These are phyloP conservation scores for Psilopogon haemacephalus DNA, from an alignment of 2,113 vertebrate species.

Conservation along the genomic window DNA sequence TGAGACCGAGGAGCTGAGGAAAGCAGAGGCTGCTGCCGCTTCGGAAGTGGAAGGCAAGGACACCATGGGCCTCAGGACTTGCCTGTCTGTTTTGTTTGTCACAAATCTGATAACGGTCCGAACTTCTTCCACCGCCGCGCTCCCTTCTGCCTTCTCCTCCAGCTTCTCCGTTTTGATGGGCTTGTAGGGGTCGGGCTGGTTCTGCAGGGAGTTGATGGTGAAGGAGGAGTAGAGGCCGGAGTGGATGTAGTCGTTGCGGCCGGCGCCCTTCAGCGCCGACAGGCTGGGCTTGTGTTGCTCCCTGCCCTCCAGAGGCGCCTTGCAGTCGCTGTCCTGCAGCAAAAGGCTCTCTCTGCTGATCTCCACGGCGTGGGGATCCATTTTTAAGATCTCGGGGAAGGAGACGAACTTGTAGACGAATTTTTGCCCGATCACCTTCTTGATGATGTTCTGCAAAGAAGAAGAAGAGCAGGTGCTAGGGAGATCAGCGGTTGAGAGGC, in stretches of 20 bases:
- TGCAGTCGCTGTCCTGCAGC: slow-evolving; percentile 85
- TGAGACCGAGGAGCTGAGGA: slow-evolving; percentile 76
- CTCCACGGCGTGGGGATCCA: slow-evolving; percentile 91
- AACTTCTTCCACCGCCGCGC: slow-evolving; percentile 81
- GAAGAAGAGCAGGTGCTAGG: slow-evolving; percentile 42
- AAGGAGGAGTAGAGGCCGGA: slow-evolving; percentile 93
- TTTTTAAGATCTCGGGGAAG: slow-evolving; percentile 94
- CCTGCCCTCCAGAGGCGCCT: slow-evolving; percentile 73
- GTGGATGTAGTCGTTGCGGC: slow-evolving; percentile 89
- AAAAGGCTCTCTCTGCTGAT: slow-evolving; percentile 84
- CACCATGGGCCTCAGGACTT: slow-evolving; percentile 74
- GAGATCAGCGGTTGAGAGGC: not conserved
- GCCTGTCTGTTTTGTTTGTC: slow-evolving; percentile 85
- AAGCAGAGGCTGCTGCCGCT: slow-evolving; percentile 71
- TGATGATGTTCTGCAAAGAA: slow-evolving; percentile 93
- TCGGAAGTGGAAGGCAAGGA: slow-evolving; percentile 81
- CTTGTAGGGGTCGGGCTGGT: slow-evolving; percentile 82
- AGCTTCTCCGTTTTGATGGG: slow-evolving; percentile 89
- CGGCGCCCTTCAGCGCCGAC: slow-evolving; percentile 79
- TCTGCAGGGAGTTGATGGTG: slow-evolving; percentile 89
- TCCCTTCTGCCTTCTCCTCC: slow-evolving; percentile 73
- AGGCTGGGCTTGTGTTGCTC: slow-evolving; percentile 83
- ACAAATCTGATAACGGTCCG: slow-evolving; percentile 94
- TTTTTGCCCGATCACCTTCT: slow-evolving; percentile 97
- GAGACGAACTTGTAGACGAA: slow-evolving; percentile 98